Base-by-base conservation (phyloP, 2,113 vertebrate genomes). In the Crotophaga sulcirostris region DNA sequence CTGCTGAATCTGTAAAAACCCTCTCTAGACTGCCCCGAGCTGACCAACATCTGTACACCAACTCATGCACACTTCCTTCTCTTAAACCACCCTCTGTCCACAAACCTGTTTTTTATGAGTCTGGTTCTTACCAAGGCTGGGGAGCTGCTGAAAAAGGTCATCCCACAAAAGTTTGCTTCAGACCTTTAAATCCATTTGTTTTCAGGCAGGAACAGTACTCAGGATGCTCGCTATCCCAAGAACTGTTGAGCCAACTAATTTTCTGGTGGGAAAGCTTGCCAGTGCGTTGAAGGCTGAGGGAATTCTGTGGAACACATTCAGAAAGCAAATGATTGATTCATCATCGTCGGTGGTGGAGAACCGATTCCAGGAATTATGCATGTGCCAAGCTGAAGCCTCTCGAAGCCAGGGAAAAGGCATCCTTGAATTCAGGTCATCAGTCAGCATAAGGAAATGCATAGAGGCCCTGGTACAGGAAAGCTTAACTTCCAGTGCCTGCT, bases 291-390 rank as follows among this genome's bases (percentile, higher is more conserved):
- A 95, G 74, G 69, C 92, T 87, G 89, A 96, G 95, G 94, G 90
- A 96, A 92, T 96, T 96, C 94, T 93, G 83, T 94, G 94, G 93
- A 96, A 92, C 83, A 78, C 0, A 21, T 95, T 96, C 92, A 89
- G 94, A 96, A 94, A 87, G 88, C 62, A 82, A 95, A 94, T 86
- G 92, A 95, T 96, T 94, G 95, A 96, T 95, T 96, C 95, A 86
- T 90, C 90, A 75, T 87, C 49, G 10, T 84, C 19, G 34, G 91
- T 62, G 84, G 93, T 89, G 36, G 58, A 96, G 78, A 96, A 69
- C 66, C 1, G n/a, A 94, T 97, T 95, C 88, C 94, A 97, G 93
- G 93, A 96, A 94, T 92, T 93, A 63, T 77, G 56, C 0, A 2
- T 90, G 89, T 77, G 92, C 90, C 88, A 95, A 97, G 79, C 54